Percentiles rank a stretch among this genome's conserved stretches.
Evolutionary conservation across 2,888 invertebrate species (phyloP).

Genomic region (Sialis fuliginosa): DNA sequence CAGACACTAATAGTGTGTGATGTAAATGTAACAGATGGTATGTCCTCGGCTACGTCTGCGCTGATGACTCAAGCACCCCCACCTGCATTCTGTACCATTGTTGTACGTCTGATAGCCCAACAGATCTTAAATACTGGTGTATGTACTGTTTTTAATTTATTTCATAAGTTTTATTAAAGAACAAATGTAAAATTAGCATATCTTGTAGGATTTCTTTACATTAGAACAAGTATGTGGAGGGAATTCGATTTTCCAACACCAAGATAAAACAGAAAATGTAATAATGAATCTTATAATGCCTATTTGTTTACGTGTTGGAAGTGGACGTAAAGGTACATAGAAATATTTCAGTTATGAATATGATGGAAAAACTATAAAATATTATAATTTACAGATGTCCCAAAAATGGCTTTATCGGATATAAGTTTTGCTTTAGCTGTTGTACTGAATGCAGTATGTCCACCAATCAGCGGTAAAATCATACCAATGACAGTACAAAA

Average conservation of each 20-base stretch:
- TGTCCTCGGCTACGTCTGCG: slow-evolving; percentile 70
- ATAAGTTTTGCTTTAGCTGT: slow-evolving; percentile 81
- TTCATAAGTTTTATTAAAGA: neutral
- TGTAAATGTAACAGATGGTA: slow-evolving; percentile 45
- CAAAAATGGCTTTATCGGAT: slow-evolving; percentile 75
- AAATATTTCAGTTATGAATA: neutral
- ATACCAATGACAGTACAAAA: slow-evolving; percentile 47
- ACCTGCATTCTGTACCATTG: slow-evolving; percentile 86
- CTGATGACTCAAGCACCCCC: slow-evolving; percentile 86
- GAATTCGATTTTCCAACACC: slow-evolving; percentile 68
- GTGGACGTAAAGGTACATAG: slow-evolving; percentile 74
- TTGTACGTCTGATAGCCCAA: slow-evolving; percentile 84
- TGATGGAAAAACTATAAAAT: neutral
- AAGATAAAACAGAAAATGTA: slow-evolving; percentile 89
- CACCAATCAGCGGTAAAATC: slow-evolving; percentile 48
- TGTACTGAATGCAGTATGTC: slow-evolving; percentile 72
- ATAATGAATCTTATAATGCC: slow-evolving; percentile 94
- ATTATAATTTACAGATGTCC: slow-evolving; percentile 47
- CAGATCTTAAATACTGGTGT: slow-evolving; percentile 90
- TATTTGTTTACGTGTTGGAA: slow-evolving; percentile 84
- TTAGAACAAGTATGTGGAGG: slow-evolving; percentile 92
- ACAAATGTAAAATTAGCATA: neutral
- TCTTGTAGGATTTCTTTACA: slow-evolving; percentile 57
- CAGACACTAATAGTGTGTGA: slow-evolving; percentile 75
- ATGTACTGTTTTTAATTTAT: slow-evolving; percentile 18